Evolutionary conservation across 2,888 invertebrate species (phyloP).

Genomic region (Tetragnatha montana): DNA sequence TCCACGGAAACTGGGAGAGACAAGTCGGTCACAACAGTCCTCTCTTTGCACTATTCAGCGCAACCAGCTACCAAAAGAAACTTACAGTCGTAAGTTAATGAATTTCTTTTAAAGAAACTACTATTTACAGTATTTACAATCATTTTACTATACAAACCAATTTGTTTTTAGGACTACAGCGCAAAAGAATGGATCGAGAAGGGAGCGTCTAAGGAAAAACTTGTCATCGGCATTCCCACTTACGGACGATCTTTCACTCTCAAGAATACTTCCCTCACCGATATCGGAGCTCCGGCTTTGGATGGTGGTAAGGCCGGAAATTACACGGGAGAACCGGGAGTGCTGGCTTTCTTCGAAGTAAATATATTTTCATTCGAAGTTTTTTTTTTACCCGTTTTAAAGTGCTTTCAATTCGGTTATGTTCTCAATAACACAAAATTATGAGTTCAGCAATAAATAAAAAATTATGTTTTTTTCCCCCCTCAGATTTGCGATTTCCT

Average conservation of each 20-base stretch:
- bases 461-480: slow-evolving; percentile 19
- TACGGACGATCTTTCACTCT: slow-evolving; percentile 94
- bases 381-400: no score
- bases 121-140: background rate
- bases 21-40: slow-evolving; percentile 95
- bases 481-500: slow-evolving; percentile 89
- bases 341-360: slow-evolving; percentile 94
- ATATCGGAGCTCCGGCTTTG: slow-evolving; percentile 92
- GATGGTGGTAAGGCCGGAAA: slow-evolving; percentile 90
- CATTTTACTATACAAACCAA: background rate
- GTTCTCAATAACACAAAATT: no score
- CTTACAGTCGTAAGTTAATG: slow-evolving; percentile 86
- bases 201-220: slow-evolving; percentile 93
- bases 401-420: no score
- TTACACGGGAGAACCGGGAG: slow-evolving; percentile 94
- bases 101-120: background rate
- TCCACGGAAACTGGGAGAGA: slow-evolving; percentile 95
- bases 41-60: slow-evolving; percentile 89
- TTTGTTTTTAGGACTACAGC: slow-evolving; percentile 83
- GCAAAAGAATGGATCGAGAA: slow-evolving; percentile 94
- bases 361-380: slow-evolving; percentile 14
- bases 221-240: slow-evolving; percentile 95
- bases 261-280: slow-evolving; percentile 89
- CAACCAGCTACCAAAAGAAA: slow-evolving; percentile 93
- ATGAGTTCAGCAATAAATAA: no score